Percentiles rank a stretch among this genome's conserved stretches.
Conservation (phyloP, 2,888 invertebrate species). For the Glyphotaelius pellucidus region DNA sequence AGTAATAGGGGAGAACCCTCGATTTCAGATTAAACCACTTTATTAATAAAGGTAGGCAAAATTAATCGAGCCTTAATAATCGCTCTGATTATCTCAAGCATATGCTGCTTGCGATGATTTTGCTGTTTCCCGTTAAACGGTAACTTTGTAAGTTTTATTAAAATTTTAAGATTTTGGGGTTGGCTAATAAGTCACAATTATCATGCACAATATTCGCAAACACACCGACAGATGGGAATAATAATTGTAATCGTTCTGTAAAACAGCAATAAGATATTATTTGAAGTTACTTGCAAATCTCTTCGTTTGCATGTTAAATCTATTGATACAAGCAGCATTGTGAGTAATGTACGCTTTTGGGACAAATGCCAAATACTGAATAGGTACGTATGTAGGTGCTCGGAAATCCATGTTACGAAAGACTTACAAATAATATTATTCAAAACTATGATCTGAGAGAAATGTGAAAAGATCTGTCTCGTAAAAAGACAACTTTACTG, state of each 20-base stretch:
- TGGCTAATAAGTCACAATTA: too few species aligned
- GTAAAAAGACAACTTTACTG: neutral
- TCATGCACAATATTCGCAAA: too few species aligned
- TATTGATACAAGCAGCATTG: neutral
- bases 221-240: too few species aligned
- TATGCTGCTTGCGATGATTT: neutral
- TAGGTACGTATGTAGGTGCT: neutral
- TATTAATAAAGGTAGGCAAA: neutral
- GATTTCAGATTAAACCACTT: neutral
- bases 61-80: neutral
- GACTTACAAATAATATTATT: neutral
- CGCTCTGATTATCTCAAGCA: neutral
- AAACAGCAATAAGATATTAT: too few species aligned
- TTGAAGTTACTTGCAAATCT: too few species aligned
- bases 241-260: too few species aligned
- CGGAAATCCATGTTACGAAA: neutral
- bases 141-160: neutral
- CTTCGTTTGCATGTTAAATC: neutral
- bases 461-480: neutral
- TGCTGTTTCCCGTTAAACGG: neutral
- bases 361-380: neutral
- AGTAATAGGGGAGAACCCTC: neutral
- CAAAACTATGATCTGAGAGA: neutral
- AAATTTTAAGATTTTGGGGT: too few species aligned
- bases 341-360: neutral